Evolutionary conservation across 2,797 vertebrate species (phyloP), one percentile per base, ranked within the genome.

Genomic region (Spheniscus humboldti): DNA sequence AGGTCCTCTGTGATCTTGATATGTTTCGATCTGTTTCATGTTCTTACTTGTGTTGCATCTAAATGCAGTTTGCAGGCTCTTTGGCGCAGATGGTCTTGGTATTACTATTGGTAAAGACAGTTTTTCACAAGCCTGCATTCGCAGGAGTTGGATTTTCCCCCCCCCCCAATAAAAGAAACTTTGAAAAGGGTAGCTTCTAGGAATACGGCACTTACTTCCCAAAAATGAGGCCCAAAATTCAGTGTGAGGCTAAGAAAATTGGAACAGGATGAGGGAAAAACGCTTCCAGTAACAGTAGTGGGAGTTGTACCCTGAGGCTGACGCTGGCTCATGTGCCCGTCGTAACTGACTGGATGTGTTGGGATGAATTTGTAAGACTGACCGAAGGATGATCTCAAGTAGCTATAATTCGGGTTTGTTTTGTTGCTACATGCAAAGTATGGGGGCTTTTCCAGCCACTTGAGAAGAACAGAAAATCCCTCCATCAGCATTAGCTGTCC

Each of bases 401-500:
- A 67, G 23, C 28, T 71, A 2, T 64, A 52, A 60, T 80, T 85
- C 13, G 3, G 13, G 22, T 37, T 76, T 73, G 30, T 90, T 95
- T 90, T 82, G 35, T 76, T 79, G 27, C 67, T 56, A 2, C 31
- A 57, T 20, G 15, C 2, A 5, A 79, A 85, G 18, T 13, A 57
- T 7, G 9, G 31, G 43, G 62, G 39, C 64, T 92, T 94, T 86
- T 94, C 52, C 24, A 63, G 41, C 56, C 41, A 16, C 59, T 53
- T 79, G 64, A 89, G 84, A 56, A 91, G 69, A 84, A 31, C 71
- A 85, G 77, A 93, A 92, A 93, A 92, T 87, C 74, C n/a, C 15
- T 88, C 48, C 33, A 19, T 92, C 88, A 89, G 79, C 77, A 60
- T 63, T 79, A 79, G 50, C 15, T 64, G 39, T 92, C 66, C 6